phyloP scores from a whole-genome alignment of 2,113 vertebrate species.

The Saccopteryx bilineata region DNA sequence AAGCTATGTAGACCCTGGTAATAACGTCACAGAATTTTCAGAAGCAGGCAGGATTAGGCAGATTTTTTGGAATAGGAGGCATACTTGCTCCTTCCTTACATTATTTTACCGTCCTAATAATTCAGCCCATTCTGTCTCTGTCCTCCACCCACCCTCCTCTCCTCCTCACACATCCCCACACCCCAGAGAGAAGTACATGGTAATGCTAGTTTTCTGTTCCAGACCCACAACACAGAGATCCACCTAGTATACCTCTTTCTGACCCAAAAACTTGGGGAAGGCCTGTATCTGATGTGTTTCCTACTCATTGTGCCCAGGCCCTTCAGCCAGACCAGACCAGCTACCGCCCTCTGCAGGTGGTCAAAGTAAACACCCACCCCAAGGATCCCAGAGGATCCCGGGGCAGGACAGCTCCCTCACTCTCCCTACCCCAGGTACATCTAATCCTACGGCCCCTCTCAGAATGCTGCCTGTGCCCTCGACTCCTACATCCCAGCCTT shows the following conservation, averaged over 20 bases:
- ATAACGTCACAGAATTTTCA: background rate
- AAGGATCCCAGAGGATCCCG: background rate
- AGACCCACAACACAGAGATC: rapidly evolving
- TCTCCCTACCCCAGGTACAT: no score
- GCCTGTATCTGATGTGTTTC: background rate
- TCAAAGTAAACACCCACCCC: background rate
- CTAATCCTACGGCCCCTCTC: no score
- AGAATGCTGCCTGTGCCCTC: background rate
- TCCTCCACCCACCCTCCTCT: background rate
- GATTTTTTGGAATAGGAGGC: background rate
- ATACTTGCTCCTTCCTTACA: background rate
- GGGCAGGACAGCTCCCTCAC: background rate
- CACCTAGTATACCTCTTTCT: background rate
- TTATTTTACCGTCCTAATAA: background rate
- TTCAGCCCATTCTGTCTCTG: background rate
- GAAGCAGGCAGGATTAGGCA: background rate
- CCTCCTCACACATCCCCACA: background rate
- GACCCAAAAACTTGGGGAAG: background rate
- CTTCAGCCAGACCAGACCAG: background rate
- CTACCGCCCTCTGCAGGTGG: background rate
- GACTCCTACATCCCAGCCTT: background rate
- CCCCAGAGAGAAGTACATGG: background rate
- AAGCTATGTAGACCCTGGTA: background rate
- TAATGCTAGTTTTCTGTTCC: background rate
- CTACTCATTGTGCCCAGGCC: no score